phyloP scores from a whole-genome alignment of 2,797 vertebrate species.

The Hirundo rustica region DNA sequence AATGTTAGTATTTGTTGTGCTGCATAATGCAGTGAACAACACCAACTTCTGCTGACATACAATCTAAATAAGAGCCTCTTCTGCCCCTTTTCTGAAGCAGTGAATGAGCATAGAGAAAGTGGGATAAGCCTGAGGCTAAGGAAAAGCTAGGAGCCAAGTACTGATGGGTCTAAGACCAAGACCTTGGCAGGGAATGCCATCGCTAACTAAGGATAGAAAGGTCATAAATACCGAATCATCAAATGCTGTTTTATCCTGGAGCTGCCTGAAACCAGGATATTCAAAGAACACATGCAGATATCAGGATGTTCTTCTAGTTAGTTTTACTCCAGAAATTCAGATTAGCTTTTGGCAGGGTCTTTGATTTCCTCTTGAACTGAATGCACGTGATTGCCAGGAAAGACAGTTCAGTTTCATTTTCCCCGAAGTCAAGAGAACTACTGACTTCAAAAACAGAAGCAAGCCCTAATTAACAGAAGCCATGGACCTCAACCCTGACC shows the following conservation, averaged over 20 bases:
- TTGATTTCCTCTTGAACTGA: slow-evolving; percentile 22
- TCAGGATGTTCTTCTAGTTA: neutral
- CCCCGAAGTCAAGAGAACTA: neutral
- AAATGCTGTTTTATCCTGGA: neutral
- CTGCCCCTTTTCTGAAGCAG: neutral
- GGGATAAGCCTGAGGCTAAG: neutral
- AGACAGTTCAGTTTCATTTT: neutral
- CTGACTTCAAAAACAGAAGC: slow-evolving; percentile 17
- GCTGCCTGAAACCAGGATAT: neutral
- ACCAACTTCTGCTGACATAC: neutral
- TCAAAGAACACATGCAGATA: neutral
- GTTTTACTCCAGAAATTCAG: neutral
- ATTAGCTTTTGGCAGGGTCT: neutral
- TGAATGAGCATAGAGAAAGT: neutral
- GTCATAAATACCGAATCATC: neutral
- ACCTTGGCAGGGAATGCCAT: neutral
- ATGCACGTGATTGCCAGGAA: neutral
- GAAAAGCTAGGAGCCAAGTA: neutral
- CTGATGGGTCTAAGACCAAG: neutral
- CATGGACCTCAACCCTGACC: neutral
- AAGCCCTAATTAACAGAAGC: neutral
- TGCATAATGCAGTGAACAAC: neutral
- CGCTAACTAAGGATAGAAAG: neutral
- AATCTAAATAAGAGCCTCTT: neutral
- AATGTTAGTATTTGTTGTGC: neutral